These are phyloP conservation scores for Urocolius indicus DNA, from an alignment of 2,113 vertebrate species.

Conservation along the genomic window DNA sequence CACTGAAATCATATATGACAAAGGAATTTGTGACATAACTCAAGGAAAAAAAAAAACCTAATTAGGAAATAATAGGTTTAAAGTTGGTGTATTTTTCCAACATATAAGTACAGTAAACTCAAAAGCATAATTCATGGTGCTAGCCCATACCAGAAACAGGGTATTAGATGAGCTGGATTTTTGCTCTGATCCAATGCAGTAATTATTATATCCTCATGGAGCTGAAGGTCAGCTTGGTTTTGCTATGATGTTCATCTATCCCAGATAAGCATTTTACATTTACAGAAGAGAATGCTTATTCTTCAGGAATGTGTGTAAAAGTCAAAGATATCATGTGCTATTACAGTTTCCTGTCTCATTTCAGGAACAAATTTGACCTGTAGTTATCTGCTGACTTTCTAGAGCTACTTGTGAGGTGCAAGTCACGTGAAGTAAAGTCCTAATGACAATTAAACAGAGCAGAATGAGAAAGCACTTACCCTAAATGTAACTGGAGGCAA, in stretches of 20 bases:
- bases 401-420: neutral
- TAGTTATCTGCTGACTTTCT: neutral
- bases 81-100: neutral
- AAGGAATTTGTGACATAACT: neutral
- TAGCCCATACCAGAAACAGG: neutral
- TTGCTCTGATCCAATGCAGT: neutral
- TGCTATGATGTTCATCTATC: neutral
- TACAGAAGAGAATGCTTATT: neutral
- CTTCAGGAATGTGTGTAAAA: neutral
- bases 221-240: neutral
- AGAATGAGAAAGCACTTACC: neutral
- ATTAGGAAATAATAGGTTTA: neutral
- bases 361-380: neutral
- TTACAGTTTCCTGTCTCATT: neutral
- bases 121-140: fast-evolving
- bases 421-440: neutral
- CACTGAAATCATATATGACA: neutral
- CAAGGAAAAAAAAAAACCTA: neutral
- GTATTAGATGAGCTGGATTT: neutral
- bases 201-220: neutral
- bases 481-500: neutral
- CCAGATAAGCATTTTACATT: neutral
- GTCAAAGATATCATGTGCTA: neutral
- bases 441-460: neutral
- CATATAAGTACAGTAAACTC: neutral